Evolutionary conservation across 2,113 vertebrate genomes (phyloP).

Genomic region (Ceyx melanurus): DNA sequence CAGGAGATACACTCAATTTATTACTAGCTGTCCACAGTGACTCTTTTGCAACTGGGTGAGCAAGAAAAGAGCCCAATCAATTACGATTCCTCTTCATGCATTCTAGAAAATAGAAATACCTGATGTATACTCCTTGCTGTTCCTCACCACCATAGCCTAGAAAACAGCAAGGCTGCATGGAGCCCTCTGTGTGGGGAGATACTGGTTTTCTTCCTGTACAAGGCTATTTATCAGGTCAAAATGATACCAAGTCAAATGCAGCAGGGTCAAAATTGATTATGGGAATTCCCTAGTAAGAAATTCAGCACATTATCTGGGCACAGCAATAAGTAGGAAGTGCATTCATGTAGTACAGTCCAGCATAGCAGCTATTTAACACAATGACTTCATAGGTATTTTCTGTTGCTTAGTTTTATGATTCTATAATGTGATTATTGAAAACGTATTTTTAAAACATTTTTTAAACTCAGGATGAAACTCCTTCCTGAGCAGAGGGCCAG

Average conservation of each 20-base stretch:
- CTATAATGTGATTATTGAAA: constrained; percentile 11
- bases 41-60: neutral
- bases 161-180: neutral
- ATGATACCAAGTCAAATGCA: neutral
- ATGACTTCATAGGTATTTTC: neutral
- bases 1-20: neutral
- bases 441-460: neutral
- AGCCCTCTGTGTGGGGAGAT: accelerated
- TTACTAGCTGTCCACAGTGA: neutral
- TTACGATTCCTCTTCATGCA: neutral
- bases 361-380: neutral
- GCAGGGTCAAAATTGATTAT: neutral
- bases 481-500: neutral
- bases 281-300: neutral
- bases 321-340: neutral
- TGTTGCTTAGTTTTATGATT: neutral
- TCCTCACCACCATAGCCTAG: neutral
- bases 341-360: neutral
- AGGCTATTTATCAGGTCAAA: neutral
- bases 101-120: neutral
- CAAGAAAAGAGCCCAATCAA: neutral
- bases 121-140: neutral
- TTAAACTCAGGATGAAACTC: neutral
- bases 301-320: neutral
- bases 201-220: neutral